Percentiles rank a stretch among this genome's conserved stretches.
phyloP scores from a whole-genome alignment of 1,140 invertebrate species.

The Pseudachorutes palmiensis region DNA sequence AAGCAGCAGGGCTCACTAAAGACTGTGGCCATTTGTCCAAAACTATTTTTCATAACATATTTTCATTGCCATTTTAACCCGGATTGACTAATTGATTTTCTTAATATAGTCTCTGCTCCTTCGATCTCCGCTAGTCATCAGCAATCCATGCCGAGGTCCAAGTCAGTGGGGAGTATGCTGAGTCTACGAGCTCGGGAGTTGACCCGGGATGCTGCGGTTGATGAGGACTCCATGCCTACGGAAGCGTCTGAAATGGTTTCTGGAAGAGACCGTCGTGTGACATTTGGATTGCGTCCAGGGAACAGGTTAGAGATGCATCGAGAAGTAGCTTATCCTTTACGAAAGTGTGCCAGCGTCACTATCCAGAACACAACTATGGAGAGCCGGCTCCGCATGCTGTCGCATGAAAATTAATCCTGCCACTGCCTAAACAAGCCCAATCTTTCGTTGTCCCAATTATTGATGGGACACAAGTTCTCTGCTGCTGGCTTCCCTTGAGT shows the following conservation, averaged over 20 bases:
- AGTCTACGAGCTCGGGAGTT: slow-evolving; percentile 29
- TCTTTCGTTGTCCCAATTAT: too few relatives aligned
- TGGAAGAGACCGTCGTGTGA: slow-evolving; percentile 30
- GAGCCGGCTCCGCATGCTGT: slow-evolving; percentile 34
- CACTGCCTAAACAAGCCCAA: not conserved
- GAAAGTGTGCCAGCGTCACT: slow-evolving; percentile 37
- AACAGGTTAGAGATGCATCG: slow-evolving; percentile 36
- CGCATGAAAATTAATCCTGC: slow-evolving; percentile 32
- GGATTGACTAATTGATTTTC: not conserved
- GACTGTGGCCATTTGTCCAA: too few relatives aligned
- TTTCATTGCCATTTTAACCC: not conserved
- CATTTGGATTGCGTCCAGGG: slow-evolving; percentile 34
- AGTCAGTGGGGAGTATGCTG: slow-evolving; percentile 35
- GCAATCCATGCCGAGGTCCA: slow-evolving; percentile 34
- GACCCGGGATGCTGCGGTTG: slow-evolving; percentile 24
- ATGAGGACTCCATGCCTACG: slow-evolving; percentile 25
- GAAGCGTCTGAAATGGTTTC: slow-evolving; percentile 25
- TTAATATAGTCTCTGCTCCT: slow-evolving; percentile 24
- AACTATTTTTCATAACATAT: too few relatives aligned
- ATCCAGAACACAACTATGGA: slow-evolving; percentile 34
- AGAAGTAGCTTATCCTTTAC: slow-evolving; percentile 24
- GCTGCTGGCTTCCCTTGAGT: too few relatives aligned
- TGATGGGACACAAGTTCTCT: too few relatives aligned
- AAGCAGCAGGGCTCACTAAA: too few relatives aligned
- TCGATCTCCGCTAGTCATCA: slow-evolving; percentile 17